Base-by-base conservation (phyloP, 2,888 invertebrate genomes). In the Keiferia lycopersicella region DNA sequence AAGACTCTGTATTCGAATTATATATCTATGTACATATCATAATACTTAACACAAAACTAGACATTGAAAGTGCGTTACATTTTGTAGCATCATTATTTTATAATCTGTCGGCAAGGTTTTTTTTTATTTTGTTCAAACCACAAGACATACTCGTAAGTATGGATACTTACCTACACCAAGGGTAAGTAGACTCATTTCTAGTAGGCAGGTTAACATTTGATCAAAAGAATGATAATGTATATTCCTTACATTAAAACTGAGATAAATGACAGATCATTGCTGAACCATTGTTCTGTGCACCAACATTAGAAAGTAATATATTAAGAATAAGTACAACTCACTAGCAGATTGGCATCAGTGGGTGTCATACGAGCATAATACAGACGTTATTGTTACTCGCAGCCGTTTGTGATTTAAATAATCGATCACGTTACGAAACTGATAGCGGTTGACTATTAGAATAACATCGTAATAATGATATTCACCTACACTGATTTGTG, bases 281-380 rank as follows among this genome's bases (percentile, higher is more conserved):
- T 56, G 16, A 16, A 26, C 18, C 30, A 30, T 34, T 56, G 34
- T 56, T 30, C n/a, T 56, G n/a, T 45, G 20, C 14, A 22, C 20
- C 18, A 18, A 38, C 58, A 58, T 67, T 82, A 81, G 84, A 86
- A 86, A 86, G 85, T 83, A 69, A 6, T 56, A n/a, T n/a, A n/a
- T n/a, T n/a, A 56, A 56, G 16, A 14, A 76, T 74, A 74, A 70
- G 68, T 22, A 20, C 20, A 12, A 51, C 22, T 22, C 22, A 53
- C 51, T 22, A 66, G 66, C 65, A 73, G 81, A 83, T 83, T 67
- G 68, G 69, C 79, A 82, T 82, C 80, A 65, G 84, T 86, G 80
- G 86, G 84, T 82, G 86, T 83, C 77, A 74, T 75, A 77, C 73
- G 76, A 82, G 76, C 75, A 70, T 71, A 69, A 71, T 66, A 61